A percentile compares a stretch with the other conserved stretches of the same genome.
Conservation (phyloP, 30 jellyfish, hydroid and myxozoan species). For the Morbakka virulenta region DNA sequence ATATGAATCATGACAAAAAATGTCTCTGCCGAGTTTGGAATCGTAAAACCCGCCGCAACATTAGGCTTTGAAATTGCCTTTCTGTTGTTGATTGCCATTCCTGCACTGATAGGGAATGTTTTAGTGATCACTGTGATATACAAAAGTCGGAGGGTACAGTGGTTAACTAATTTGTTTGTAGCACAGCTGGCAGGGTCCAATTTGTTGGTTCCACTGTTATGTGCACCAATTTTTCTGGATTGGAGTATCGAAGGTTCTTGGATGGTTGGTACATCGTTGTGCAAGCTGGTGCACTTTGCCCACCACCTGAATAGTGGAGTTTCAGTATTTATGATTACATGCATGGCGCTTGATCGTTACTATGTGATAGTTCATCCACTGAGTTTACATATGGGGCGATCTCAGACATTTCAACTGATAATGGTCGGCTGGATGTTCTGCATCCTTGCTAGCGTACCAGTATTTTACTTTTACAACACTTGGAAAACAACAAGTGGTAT, state of each 20-base stretch:
- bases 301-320: slow-evolving; percentile 54
- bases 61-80: not conserved
- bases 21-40: too few species aligned
- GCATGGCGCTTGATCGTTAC: slow-evolving; percentile 80
- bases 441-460: slow-evolving; percentile 58
- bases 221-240: slow-evolving; percentile 62
- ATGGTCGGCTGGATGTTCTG: slow-evolving; percentile 59
- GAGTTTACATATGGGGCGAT: slow-evolving; percentile 65
- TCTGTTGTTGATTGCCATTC: not conserved
- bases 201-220: slow-evolving; percentile 53
- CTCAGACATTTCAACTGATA: slow-evolving; percentile 68
- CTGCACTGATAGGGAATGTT: slow-evolving; percentile 54
- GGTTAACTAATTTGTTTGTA: slow-evolving; percentile 79
- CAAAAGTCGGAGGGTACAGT: slow-evolving; percentile 71
- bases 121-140: slow-evolving; percentile 70
- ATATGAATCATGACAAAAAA: too few species aligned
- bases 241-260: slow-evolving; percentile 41
- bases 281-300: slow-evolving; percentile 66
- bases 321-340: slow-evolving; percentile 72
- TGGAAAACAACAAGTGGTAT: slow-evolving; percentile 8
- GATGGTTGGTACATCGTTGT: slow-evolving; percentile 36
- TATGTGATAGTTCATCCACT: slow-evolving; percentile 80
- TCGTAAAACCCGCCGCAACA: not conserved
- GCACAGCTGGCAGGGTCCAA: slow-evolving; percentile 75
- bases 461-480: slow-evolving; percentile 54